Base-by-base conservation (phyloP, 2,113 vertebrate genomes). In the Zonotrichia leucophrys region DNA sequence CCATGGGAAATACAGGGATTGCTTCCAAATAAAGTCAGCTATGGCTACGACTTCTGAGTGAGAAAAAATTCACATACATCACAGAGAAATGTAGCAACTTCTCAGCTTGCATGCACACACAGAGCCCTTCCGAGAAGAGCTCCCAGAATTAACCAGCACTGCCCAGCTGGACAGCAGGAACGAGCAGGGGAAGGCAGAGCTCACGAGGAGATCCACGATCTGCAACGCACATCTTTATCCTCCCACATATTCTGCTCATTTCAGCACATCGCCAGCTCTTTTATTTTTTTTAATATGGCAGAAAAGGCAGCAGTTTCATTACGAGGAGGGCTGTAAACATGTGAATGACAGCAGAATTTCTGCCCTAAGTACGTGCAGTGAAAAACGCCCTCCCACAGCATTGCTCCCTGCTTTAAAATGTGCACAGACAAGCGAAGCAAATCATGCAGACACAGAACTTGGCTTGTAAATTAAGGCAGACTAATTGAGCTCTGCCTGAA, bases 401-500 rank as follows among this genome's bases (percentile, higher is more conserved):
- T 24, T 35, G 79, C 86, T 86, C 55, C 24, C 50, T 18, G 53
- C 79, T n/a, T 41, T 37, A 41, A 53, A 62, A 74, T 12, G 59
- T 55, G 80, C 76, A 63, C 77, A 59, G 56, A 25, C 41, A 52
- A 72, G 53, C 2, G 28, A 37, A 82, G 81, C 66, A 42, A 60
- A 84, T 84, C 55, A 3, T 30, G 68, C 75, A 62, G 87, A 63
- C 50, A 3, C 63, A 85, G 58, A 82, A 49, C 66, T 89, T 42
- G 1, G 47, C 89, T 67, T 63, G 91, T 25, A 85, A 94, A 91
- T 85, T 23, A 49, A 94, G 62, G 33, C 67, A 44, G 89, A 10
- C 73, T 89, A 79, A 89, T 83, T 66, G 78, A 85, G 93, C 90
- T 77, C 55, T 62, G 78, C 87, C 91, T 91, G 53, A 33, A 66